A percentile compares a stretch with the other conserved stretches of the same genome.
Conservation (phyloP, 1,140 invertebrate genomes). For the Dreissena rostriformis region DNA sequence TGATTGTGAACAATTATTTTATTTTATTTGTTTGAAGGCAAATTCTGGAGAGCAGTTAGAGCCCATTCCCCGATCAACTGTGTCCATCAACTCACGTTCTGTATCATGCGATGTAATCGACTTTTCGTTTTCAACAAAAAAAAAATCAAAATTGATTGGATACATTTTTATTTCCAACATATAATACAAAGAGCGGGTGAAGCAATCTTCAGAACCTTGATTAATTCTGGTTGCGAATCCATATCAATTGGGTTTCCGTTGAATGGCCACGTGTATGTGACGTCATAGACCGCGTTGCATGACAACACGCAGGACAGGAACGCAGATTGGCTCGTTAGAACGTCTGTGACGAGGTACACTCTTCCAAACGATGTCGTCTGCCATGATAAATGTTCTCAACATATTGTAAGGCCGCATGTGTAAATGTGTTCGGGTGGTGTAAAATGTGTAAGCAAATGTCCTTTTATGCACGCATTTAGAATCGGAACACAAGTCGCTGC, state of each 20-base stretch:
- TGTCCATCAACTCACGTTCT: background rate
- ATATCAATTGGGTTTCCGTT: slow-evolving; percentile 65
- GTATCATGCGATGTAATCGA: background rate
- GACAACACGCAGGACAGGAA: slow-evolving; percentile 67
- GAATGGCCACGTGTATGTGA: slow-evolving; percentile 68
- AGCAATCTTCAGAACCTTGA: slow-evolving; percentile 51
- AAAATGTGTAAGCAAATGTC: too few relatives aligned
- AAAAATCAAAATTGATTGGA: background rate
- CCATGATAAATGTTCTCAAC: background rate
- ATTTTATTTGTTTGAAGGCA: background rate
- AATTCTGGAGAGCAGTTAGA: background rate
- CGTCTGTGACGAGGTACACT: slow-evolving; percentile 25
- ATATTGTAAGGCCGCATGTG: background rate
- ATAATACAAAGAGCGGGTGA: background rate
- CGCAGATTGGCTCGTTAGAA: slow-evolving; percentile 62
- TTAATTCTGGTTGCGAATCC: slow-evolving; percentile 58
- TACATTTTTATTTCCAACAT: background rate
- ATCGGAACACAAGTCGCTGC: too few relatives aligned
- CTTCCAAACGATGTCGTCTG: slow-evolving; percentile 57
- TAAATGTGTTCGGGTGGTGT: too few relatives aligned
- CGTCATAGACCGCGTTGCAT: slow-evolving; percentile 57
- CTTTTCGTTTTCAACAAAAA: background rate
- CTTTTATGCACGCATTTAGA: too few relatives aligned
- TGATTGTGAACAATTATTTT: background rate
- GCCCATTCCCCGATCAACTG: background rate